Evolutionary conservation across 1,140 invertebrate genomes (phyloP).

Genomic region (Belonocnema kinseyi): DNA sequence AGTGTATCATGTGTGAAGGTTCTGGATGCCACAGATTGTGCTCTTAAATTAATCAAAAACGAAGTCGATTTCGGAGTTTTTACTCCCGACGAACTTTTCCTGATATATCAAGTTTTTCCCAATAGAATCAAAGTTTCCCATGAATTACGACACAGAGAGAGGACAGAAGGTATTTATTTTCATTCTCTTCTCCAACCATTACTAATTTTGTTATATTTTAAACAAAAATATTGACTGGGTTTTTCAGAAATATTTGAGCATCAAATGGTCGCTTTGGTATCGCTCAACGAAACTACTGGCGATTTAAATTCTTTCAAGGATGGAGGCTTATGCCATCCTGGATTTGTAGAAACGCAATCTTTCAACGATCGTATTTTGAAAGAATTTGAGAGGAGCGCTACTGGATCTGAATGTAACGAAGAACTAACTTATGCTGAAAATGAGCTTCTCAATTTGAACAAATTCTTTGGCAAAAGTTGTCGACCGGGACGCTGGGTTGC

Average conservation of each 20-base stretch:
- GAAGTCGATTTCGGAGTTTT: constrained; percentile 77
- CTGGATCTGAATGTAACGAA: constrained; percentile 47
- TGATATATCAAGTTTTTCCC: constrained; percentile 73
- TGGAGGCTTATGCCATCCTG: constrained; percentile 80
- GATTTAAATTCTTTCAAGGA: constrained; percentile 72
- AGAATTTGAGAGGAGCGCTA: constrained; percentile 76
- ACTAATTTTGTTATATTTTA: background rate
- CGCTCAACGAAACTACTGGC: constrained; percentile 45
- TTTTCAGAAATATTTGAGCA: constrained; percentile 76
- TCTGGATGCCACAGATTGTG: constrained; percentile 76
- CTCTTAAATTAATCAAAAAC: constrained; percentile 70
- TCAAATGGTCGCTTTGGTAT: constrained; percentile 78
- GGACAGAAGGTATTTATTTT: constrained; percentile 53
- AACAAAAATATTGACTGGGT: background rate
- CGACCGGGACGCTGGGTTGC: constrained; percentile 81
- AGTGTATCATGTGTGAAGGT: constrained; percentile 59
- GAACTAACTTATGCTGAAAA: constrained; percentile 75
- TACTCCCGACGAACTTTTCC: constrained; percentile 76
- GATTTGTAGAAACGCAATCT: constrained; percentile 74
- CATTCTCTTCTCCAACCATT: background rate
- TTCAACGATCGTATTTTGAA: constrained; percentile 79
- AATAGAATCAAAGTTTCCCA: constrained; percentile 70
- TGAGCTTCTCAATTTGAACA: constrained; percentile 74
- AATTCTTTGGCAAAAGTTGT: constrained; percentile 80
- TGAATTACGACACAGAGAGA: constrained; percentile 71